Evolutionary conservation across 37 sponge, comb jelly and placozoan genomes (phyloP).

Genomic region (Hexactinellida sp.): DNA sequence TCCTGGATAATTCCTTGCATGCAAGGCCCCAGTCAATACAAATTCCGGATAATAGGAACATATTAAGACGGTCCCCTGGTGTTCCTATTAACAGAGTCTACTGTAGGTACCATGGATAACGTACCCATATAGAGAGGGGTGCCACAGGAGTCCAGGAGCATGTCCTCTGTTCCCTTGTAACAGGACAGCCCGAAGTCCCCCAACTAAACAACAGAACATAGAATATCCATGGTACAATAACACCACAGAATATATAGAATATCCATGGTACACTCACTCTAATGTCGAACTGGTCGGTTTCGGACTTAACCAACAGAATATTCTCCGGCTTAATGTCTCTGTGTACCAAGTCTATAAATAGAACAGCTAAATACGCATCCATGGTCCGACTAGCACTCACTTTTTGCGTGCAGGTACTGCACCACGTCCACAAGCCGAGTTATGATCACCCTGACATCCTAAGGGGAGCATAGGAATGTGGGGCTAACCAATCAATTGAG

Average conservation of each 20-base stretch:
- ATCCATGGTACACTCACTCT: background rate
- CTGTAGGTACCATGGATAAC: too few relatives aligned
- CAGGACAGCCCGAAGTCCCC: background rate
- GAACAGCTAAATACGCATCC: background rate
- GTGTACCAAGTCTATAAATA: conserved; percentile 13
- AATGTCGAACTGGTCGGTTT: background rate
- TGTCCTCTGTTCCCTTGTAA: conserved; percentile 12
- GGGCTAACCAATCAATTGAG: background rate
- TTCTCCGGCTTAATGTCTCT: conserved; percentile 13
- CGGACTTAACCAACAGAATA: background rate
- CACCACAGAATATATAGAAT: background rate
- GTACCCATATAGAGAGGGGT: background rate
- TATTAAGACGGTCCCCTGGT: too few relatives aligned
- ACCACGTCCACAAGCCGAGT: background rate
- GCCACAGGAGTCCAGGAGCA: conserved; percentile 5
- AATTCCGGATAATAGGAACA: too few relatives aligned
- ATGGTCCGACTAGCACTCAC: background rate
- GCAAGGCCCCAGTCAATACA: too few relatives aligned
- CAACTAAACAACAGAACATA: background rate
- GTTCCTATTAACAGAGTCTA: too few relatives aligned
- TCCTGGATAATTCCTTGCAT: too few relatives aligned
- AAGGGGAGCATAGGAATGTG: background rate
- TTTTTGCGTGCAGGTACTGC: background rate
- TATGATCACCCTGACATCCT: background rate
- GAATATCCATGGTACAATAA: background rate